A percentile compares a stretch with the other conserved stretches of the same genome.
phyloP scores from a whole-genome alignment of 2,888 invertebrate species.

The Nyleta sp. region DNA sequence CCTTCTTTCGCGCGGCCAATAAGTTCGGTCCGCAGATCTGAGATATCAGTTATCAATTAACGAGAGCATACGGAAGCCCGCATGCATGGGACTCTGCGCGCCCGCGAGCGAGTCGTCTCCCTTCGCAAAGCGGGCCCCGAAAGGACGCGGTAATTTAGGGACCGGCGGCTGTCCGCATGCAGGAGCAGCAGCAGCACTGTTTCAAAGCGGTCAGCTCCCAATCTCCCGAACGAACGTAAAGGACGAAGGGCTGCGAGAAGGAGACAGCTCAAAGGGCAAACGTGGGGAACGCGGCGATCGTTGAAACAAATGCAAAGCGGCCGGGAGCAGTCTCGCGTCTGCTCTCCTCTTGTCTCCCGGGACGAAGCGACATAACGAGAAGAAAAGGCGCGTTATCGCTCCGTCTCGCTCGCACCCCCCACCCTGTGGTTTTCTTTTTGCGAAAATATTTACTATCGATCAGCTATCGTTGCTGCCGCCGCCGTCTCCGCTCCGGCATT shows the following conservation, averaged over 20 bases:
- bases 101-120: constrained; percentile 67
- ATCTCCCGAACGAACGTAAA: constrained; percentile 36
- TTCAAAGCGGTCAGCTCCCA: constrained; percentile 55
- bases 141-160: constrained; percentile 77
- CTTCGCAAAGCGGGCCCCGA: constrained; percentile 62
- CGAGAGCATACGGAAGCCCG: constrained; percentile 74
- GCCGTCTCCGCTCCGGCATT: constrained; percentile 32
- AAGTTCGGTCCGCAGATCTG: constrained; percentile 70
- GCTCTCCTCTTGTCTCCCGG: constrained; percentile 52
- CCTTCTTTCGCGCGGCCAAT: constrained; percentile 63
- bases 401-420: constrained; percentile 25
- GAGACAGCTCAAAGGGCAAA: constrained; percentile 77
- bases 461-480: constrained; percentile 38
- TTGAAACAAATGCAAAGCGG: constrained; percentile 81
- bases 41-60: constrained; percentile 81
- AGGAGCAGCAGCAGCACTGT: constrained; percentile 22
- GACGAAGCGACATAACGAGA: constrained; percentile 59
- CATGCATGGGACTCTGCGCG: constrained; percentile 67
- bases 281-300: constrained; percentile 69
- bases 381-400: constrained; percentile 41
- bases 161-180: constrained; percentile 74
- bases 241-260: constrained; percentile 64
- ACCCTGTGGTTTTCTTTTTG: constrained; percentile 74
- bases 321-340: constrained; percentile 43
- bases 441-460: constrained; percentile 77